Evolutionary conservation across 2,888 invertebrate species (phyloP).

Genomic region (Eupeodes luniger): DNA sequence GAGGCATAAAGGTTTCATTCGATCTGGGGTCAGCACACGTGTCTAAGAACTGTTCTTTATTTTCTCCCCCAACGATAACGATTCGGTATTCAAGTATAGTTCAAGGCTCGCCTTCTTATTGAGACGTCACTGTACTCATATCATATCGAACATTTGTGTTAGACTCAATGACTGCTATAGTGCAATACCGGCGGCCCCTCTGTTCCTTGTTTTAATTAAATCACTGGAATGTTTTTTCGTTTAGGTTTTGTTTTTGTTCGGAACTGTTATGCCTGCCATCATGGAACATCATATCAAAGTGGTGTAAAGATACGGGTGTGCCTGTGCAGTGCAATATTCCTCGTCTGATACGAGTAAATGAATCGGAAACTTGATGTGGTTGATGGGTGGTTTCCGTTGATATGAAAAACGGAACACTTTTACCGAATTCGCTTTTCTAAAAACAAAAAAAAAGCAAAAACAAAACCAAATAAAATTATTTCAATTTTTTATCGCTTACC

Average conservation of each 20-base stretch:
- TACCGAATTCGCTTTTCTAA: slow-evolving; percentile 35
- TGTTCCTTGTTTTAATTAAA: slow-evolving; percentile 64
- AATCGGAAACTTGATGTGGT: slow-evolving; percentile 56
- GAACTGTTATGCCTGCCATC: slow-evolving; percentile 12
- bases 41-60: background rate
- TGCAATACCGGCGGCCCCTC: background rate
- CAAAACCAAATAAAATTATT: background rate
- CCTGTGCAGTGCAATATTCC: slow-evolving; percentile 23
- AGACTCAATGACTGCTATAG: slow-evolving; percentile 24
- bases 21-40: no score
- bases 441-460: slow-evolving; percentile 6
- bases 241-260: slow-evolving; percentile 23
- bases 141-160: slow-evolving; percentile 22
- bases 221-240: slow-evolving; percentile 42
- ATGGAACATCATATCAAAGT: slow-evolving; percentile 15
- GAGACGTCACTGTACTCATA: background rate
- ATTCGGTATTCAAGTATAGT: background rate
- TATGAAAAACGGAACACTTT: slow-evolving; percentile 35
- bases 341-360: slow-evolving; percentile 51
- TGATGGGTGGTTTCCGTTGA: slow-evolving; percentile 62
- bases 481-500: background rate
- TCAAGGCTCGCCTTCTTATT: no score
- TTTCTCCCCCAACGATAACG: background rate
- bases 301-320: slow-evolving; percentile 58
- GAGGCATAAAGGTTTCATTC: no score